Evolutionary conservation across 2,797 vertebrate species (phyloP).

Genomic region (Rhynchotus rufescens): DNA sequence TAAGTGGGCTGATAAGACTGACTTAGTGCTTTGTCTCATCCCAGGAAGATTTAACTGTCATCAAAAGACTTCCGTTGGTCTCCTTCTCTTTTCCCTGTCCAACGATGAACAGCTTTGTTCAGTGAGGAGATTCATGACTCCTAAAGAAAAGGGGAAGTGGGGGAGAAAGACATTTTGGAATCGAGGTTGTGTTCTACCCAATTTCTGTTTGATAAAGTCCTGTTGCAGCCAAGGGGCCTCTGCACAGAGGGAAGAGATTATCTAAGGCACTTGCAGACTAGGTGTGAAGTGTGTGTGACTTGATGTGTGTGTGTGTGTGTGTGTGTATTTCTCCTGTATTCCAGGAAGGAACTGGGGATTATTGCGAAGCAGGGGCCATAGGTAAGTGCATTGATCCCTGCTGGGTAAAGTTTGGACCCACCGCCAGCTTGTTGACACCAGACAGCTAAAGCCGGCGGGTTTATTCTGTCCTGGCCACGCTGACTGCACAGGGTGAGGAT

Average conservation of each 20-base stretch:
- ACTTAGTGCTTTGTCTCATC: background rate
- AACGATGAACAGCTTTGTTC: background rate
- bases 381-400: slow-evolving; percentile 76
- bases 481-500: background rate
- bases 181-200: background rate
- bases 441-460: slow-evolving; percentile 56
- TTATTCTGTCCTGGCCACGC: background rate
- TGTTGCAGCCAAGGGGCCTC: background rate
- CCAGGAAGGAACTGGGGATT: slow-evolving; percentile 79
- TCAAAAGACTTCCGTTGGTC: background rate
- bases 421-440: slow-evolving; percentile 43
- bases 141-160: background rate
- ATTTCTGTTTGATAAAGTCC: background rate
- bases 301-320: background rate
- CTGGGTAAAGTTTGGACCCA: slow-evolving; percentile 41
- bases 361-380: slow-evolving; percentile 76
- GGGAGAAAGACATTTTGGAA: background rate
- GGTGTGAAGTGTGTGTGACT: background rate
- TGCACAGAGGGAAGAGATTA: background rate
- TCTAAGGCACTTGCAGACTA: too few species aligned
- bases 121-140: background rate
- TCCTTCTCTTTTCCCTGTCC: background rate
- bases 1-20: background rate
- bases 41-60: background rate
- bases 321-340: slow-evolving; percentile 73